A percentile compares a stretch with the other conserved stretches of the same genome.
Conservation (phyloP, 2,888 invertebrate species). For the Heliconius cydno region DNA sequence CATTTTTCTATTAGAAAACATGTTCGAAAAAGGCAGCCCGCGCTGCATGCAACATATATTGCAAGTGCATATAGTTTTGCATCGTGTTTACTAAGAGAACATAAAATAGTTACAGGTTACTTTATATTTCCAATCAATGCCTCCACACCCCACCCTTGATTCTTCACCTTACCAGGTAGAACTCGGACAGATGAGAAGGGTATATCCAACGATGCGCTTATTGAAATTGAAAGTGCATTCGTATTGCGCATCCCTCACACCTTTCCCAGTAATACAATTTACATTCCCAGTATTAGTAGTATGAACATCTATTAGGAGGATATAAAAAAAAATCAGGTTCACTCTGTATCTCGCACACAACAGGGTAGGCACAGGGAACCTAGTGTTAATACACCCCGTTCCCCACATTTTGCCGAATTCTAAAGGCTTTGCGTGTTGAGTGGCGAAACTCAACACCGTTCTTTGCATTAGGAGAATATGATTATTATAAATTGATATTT, state of each 20-base stretch:
- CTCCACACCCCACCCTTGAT: neutral
- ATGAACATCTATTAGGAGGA: neutral
- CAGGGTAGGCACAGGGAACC: too few species aligned
- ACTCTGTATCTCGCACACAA: too few species aligned
- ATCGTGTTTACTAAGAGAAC: neutral
- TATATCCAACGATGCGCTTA: neutral
- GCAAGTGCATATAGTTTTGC: constrained; percentile 12
- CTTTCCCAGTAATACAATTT: neutral
- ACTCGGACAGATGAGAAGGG: neutral
- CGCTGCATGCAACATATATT: neutral
- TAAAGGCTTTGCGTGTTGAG: too few species aligned
- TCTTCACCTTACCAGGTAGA: neutral
- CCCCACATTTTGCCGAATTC: too few species aligned
- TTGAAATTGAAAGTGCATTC: constrained; percentile 1
- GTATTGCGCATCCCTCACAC: neutral
- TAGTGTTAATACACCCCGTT: too few species aligned
- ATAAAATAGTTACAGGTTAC: neutral
- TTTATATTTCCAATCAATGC: neutral
- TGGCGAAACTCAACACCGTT: too few species aligned
- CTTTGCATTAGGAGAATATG: too few species aligned
- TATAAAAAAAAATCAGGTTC: too few species aligned
- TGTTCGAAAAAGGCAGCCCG: neutral
- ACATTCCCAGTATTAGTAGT: neutral
- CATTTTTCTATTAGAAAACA: neutral
- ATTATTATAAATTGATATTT: too few species aligned